These are phyloP conservation scores for Lophura nycthemera DNA, from an alignment of 2,113 vertebrate genomes.

Conservation along the genomic window DNA sequence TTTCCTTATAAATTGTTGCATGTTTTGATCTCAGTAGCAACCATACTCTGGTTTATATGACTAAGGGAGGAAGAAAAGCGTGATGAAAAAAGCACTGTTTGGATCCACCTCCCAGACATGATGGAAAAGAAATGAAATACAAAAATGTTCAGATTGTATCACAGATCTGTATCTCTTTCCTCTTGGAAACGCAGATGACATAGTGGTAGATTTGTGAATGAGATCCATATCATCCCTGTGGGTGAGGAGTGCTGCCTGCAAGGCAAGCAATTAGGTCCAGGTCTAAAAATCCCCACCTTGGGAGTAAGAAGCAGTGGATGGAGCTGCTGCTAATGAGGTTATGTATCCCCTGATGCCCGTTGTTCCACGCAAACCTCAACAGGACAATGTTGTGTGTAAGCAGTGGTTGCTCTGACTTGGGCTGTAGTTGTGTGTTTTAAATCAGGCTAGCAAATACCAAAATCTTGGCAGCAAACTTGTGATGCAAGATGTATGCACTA, in stretches of 20 bases:
- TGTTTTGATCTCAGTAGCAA: neutral
- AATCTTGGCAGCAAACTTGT: neutral
- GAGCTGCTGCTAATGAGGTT: neutral
- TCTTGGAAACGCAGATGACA: neutral
- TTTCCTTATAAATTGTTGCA: neutral
- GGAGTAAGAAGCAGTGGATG: neutral
- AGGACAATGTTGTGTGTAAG: neutral
- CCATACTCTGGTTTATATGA: neutral
- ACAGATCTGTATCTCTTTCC: neutral
- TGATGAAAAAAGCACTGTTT: neutral
- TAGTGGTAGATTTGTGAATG: neutral
- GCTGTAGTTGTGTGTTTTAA: neutral
- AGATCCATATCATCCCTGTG: neutral
- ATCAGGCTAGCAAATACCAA: neutral
- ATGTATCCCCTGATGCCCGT: fast-evolving
- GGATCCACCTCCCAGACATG: neutral
- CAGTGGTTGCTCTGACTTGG: neutral
- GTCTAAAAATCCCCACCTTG: neutral
- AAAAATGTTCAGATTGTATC: neutral
- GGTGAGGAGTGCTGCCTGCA: neutral
- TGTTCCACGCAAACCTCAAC: neutral
- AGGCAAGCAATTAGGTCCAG: neutral
- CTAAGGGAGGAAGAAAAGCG: neutral
- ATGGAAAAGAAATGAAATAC: neutral
- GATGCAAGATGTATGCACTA: neutral